Evolutionary conservation across 2,113 vertebrate genomes (phyloP).

Genomic region (Eolophus roseicapilla): DNA sequence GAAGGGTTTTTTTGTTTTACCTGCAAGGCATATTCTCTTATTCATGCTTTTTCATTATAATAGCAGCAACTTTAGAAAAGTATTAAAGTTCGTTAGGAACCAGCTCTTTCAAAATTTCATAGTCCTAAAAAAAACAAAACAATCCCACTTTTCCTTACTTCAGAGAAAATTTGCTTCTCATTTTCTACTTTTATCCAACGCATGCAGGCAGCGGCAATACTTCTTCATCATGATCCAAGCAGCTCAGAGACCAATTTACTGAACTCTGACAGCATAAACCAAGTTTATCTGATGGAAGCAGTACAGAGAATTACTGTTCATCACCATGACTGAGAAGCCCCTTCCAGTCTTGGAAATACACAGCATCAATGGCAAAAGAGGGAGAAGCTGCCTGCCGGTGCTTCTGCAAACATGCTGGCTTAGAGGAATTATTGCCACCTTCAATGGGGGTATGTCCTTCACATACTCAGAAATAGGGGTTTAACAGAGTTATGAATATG

Average conservation of each 20-base stretch:
- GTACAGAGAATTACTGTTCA: not conserved
- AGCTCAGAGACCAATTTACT: not conserved
- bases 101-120: constrained; percentile 9
- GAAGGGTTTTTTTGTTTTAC: constrained; percentile 24
- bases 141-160: not conserved
- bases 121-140: not conserved
- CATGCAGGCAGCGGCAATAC: not conserved
- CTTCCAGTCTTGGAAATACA: not conserved
- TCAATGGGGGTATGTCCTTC: not conserved
- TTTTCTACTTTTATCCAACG: constrained; percentile 24
- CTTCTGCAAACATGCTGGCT: not conserved
- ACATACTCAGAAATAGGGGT: not conserved
- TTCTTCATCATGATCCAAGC: not conserved
- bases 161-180: not conserved
- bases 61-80: constrained; percentile 22
- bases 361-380: not conserved
- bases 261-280: constrained; percentile 22
- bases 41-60: constrained; percentile 48
- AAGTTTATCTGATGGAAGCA: not conserved
- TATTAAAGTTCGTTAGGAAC: constrained; percentile 45
- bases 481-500: not conserved
- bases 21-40: constrained; percentile 58
- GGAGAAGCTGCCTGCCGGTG: not conserved
- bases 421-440: not conserved
- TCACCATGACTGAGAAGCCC: not conserved